Evolutionary conservation across 2,888 invertebrate species (phyloP).

Genomic region (Plusia festucae): DNA sequence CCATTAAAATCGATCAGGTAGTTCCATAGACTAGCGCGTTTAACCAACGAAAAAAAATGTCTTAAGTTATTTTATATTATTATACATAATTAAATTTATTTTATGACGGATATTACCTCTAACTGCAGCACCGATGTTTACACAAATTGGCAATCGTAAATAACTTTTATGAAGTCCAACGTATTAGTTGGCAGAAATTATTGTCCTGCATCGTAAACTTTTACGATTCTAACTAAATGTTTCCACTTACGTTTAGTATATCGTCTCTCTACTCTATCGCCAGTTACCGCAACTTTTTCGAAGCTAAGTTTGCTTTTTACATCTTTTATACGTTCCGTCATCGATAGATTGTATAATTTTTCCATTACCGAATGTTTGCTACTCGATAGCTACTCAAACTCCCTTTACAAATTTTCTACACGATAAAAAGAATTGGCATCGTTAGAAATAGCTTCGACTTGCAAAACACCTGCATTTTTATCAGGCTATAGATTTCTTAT

Average conservation of each 20-base stretch:
- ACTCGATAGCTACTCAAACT: constrained; percentile 27
- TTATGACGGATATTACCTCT: no score
- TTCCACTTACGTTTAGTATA: constrained; percentile 22
- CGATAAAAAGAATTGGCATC: constrained; percentile 45
- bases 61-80: no score
- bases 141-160: constrained; percentile 45
- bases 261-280: neutral
- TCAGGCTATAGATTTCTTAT: constrained; percentile 26
- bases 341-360: constrained; percentile 51
- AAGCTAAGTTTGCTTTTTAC: constrained; percentile 21
- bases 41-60: no score
- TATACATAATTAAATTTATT: no score
- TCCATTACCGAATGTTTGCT: constrained; percentile 48
- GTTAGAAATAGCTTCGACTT: constrained; percentile 27
- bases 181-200: constrained; percentile 43
- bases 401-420: constrained; percentile 45
- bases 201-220: constrained; percentile 39
- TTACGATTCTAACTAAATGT: constrained; percentile 31
- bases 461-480: constrained; percentile 38
- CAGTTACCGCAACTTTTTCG: constrained; percentile 13
- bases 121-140: constrained; percentile 29
- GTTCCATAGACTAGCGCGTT: no score
- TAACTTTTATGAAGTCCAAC: constrained; percentile 37
- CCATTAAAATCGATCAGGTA: no score
- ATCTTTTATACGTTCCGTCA: constrained; percentile 38